Conservation (phyloP, 2,113 vertebrate genomes). For the Nyctibius bracteatus region DNA sequence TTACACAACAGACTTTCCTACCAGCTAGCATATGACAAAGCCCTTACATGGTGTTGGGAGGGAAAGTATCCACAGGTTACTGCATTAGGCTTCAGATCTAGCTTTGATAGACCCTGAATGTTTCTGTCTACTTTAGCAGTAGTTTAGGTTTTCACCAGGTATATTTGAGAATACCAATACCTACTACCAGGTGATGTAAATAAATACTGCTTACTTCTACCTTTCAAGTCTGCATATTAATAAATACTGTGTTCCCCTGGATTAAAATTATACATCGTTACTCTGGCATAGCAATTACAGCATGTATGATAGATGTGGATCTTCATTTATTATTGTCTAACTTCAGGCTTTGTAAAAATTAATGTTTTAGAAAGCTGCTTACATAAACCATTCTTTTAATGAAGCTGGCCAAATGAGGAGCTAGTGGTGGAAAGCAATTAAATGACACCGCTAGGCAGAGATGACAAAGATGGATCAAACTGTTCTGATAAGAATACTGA, state of each 20-base stretch:
- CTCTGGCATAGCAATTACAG: not conserved
- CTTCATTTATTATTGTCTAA: not conserved
- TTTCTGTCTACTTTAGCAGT: not conserved
- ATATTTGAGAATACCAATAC: not conserved
- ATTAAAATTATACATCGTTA: not conserved
- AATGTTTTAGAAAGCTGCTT: not conserved
- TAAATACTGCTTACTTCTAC: not conserved
- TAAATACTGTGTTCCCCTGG: not conserved
- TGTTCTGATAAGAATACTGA: not conserved
- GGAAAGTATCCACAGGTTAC: not conserved
- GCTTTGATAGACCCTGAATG: not conserved
- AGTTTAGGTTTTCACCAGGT: not conserved
- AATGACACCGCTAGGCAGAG: not conserved
- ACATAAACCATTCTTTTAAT: not conserved
- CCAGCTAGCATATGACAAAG: not conserved
- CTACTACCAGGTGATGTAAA: not conserved
- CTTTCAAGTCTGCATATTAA: not conserved
- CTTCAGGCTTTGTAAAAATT: not conserved
- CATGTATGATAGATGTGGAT: not conserved
- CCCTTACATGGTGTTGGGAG: accelerated
- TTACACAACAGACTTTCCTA: not conserved
- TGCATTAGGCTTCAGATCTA: not conserved
- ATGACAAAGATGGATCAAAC: conserved; percentile 2
- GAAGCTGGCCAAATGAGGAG: not conserved
- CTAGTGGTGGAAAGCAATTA: not conserved